phyloP scores from a whole-genome alignment of 2,888 invertebrate species.

The Agrotis exclamationis region DNA sequence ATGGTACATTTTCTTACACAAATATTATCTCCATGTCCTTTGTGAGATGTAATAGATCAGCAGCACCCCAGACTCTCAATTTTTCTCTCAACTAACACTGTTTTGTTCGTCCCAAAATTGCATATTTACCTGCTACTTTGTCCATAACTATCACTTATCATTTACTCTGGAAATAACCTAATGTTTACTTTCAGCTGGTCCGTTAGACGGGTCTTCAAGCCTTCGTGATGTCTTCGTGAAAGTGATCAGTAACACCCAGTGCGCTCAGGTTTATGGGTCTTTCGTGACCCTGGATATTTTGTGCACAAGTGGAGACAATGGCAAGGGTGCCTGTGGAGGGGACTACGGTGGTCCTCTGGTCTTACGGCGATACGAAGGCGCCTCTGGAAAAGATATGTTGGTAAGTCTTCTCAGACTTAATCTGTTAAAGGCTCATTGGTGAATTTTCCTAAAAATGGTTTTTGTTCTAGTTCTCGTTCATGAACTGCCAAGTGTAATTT shows the following conservation, averaged over 20 bases:
- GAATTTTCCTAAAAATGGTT: neutral
- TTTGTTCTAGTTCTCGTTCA: no score
- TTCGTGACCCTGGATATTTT: slow-evolving; percentile 15
- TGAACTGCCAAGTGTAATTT: no score
- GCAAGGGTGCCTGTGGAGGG: slow-evolving; percentile 42
- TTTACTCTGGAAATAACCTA: no score
- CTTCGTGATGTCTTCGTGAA: slow-evolving; percentile 39
- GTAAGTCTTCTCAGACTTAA: slow-evolving; percentile 7
- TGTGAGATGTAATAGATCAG: no score
- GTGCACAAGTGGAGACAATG: slow-evolving; percentile 33
- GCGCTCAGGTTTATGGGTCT: slow-evolving; percentile 23
- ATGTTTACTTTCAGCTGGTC: neutral
- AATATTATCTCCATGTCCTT: no score
- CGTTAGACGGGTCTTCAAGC: slow-evolving; percentile 10
- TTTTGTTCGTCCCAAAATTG: no score
- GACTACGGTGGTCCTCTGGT: slow-evolving; percentile 40
- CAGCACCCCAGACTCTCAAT: no score
- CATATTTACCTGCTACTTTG: no score
- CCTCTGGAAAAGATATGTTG: slow-evolving; percentile 32
- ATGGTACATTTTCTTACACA: no score
- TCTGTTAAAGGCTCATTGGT: neutral
- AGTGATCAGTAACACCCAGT: slow-evolving; percentile 32
- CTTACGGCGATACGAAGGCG: slow-evolving; percentile 30
- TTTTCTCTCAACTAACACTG: no score
- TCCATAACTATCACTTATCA: no score